phyloP scores from a whole-genome alignment of 2,797 vertebrate genomes.

The Threskiornis aethiopicus region DNA sequence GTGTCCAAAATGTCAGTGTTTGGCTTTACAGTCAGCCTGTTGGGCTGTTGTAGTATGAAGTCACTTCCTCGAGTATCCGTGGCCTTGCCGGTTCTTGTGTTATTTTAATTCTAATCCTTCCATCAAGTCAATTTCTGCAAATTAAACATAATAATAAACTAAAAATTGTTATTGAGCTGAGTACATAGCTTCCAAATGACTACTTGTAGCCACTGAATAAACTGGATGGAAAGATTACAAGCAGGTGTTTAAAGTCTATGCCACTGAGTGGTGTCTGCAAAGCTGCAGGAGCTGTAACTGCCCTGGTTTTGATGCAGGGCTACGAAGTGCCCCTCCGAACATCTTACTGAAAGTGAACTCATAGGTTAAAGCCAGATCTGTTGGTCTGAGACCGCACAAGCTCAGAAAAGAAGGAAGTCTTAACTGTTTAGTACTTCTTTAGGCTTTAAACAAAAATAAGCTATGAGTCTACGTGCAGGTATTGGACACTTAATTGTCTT shows the following conservation, averaged over 20 bases:
- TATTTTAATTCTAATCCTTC: background rate
- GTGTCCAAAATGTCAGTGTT: background rate
- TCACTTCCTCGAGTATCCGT: conserved; percentile 9
- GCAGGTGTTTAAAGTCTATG: background rate
- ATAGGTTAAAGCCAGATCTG: background rate
- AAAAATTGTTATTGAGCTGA: background rate
- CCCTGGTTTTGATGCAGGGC: background rate
- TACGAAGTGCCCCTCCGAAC: background rate
- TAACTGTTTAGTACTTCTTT: background rate
- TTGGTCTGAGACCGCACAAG: background rate
- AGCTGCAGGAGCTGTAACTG: background rate
- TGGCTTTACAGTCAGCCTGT: background rate
- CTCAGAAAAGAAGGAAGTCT: background rate
- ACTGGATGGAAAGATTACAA: background rate
- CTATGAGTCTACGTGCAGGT: background rate
- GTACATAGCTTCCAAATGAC: background rate
- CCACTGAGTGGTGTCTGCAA: background rate
- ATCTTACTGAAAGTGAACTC: background rate
- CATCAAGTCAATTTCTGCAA: background rate
- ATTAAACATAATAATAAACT: background rate
- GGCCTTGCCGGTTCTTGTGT: background rate
- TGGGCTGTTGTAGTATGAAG: background rate
- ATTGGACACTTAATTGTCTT: background rate
- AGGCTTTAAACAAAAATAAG: background rate
- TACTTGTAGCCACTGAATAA: background rate